These are phyloP conservation scores for Sabellastarte sp. DNA, from an alignment of 2,888 invertebrate species.

Conservation along the genomic window DNA sequence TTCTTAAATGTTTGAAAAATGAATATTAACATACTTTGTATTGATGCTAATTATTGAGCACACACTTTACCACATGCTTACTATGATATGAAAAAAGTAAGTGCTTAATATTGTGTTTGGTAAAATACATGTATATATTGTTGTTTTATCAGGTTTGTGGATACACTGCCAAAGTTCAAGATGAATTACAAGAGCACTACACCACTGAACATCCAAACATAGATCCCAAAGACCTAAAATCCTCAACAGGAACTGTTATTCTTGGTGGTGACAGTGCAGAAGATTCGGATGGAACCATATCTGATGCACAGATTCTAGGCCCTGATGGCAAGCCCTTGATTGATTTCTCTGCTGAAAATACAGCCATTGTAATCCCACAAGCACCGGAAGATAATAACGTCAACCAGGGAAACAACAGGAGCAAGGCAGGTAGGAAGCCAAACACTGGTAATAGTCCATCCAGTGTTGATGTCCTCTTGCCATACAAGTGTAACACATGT, in stretches of 20 bases:
- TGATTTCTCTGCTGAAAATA: constrained; percentile 17
- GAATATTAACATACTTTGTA: no score
- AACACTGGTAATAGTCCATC: neutral
- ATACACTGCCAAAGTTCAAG: constrained; percentile 56
- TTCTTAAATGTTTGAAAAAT: no score
- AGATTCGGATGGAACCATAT: neutral
- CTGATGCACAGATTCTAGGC: neutral
- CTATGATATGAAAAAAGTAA: no score
- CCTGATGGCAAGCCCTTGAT: constrained; percentile 1
- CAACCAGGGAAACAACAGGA: neutral
- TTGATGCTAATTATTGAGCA: no score
- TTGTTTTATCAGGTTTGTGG: no score
- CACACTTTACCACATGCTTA: no score
- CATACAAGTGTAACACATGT: constrained; percentile 56
- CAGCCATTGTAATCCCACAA: constrained; percentile 27
- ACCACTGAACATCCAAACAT: constrained; percentile 44
- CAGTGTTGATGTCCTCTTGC: constrained; percentile 28
- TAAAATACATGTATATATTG: no score
- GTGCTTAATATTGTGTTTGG: no score
- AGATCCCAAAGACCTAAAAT: neutral
- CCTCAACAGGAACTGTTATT: neutral
- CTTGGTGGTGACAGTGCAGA: neutral
- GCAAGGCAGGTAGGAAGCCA: neutral
- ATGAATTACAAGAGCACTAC: constrained; percentile 56
- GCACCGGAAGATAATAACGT: constrained; percentile 26